Conservation (phyloP, 2,888 invertebrate genomes). For the Drosophila cracens region DNA sequence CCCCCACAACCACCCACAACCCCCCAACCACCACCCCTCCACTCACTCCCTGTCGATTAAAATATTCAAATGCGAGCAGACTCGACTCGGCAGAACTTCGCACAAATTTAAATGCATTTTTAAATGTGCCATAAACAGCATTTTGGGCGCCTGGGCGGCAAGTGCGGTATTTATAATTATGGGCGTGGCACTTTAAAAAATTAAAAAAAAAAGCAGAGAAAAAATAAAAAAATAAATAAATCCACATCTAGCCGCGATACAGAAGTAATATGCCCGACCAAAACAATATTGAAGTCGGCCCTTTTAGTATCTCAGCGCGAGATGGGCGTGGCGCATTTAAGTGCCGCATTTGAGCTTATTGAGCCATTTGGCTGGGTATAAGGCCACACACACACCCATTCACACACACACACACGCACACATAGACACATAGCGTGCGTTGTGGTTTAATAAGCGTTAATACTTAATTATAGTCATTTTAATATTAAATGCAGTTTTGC, state of each 20-base stretch:
- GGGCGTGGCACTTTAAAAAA: conserved; percentile 28
- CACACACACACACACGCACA: not conserved
- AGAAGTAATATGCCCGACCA: conserved; percentile 11
- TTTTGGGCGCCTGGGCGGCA: conserved; percentile 27
- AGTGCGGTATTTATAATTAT: conserved; percentile 15
- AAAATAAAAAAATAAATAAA: not conserved
- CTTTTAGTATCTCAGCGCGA: conserved; percentile 11
- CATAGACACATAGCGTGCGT: not conserved
- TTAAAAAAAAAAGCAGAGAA: not conserved
- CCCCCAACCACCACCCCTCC: not conserved
- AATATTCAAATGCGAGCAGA: conserved; percentile 69
- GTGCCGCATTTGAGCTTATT: conserved; percentile 43
- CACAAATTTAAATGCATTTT: conserved; percentile 75
- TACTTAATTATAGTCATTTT: conserved; percentile 10
- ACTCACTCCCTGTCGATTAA: conserved; percentile 50
- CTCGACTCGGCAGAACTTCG: conserved; percentile 29
- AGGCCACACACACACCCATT: not conserved
- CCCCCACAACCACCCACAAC: not conserved
- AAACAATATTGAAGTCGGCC: conserved; percentile 12
- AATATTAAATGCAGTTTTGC: conserved; percentile 5
- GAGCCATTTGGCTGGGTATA: conserved; percentile 34
- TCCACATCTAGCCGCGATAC: conserved; percentile 22
- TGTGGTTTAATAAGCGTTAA: conserved; percentile 13
- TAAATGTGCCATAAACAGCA: conserved; percentile 69
- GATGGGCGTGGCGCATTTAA: conserved; percentile 44